Base-by-base conservation (phyloP, 2,888 invertebrate genomes). In the Ophion costatus region DNA sequence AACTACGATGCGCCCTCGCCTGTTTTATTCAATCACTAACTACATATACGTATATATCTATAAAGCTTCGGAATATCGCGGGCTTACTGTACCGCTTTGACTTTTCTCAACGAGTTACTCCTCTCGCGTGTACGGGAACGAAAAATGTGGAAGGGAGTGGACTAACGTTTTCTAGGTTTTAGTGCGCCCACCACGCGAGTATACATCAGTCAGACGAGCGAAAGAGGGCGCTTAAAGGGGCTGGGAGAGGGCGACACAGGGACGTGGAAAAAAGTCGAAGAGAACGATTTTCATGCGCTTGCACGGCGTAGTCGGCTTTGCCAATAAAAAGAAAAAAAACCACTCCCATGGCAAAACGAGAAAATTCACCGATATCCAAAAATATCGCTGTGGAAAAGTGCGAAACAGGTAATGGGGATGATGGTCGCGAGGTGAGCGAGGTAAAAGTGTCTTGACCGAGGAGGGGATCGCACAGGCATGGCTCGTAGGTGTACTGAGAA, bases 401-500 rank as follows among this genome's bases (percentile, higher is more conserved):
- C 29, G 64, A 51, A 33, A 75, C 56, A 56, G 64, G 56, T 33
- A 56, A 42, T 38, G 64, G 51, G 38, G 67, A 77, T 22, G 76
- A 24, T 17, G 76, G 56, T 56, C 33, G 64, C 38, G 64, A 64
- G 57, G 66, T 78, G 78, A 77, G 38, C 57, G 73, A 67, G 33
- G 61, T 59, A 75, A 74, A 67, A 80, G 67, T 79, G 69, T 86
- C 74, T 78, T 81, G 82, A 73, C 75, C 66, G 86, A 42, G 71
- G 64, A 69, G 51, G 51, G 51, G 51, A 51, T 51, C 17, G 11
- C 51, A 84, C 85, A 87, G 88, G 82, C 71, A 82, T 84, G 85
- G 85, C 86, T 83, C 84, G 81, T 81, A 86, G 87, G 64, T 82
- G 83, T 88, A 89, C 90, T 88, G 88, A 91, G 90, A 87, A 91